Evolutionary conservation across 53 echinoderm and acorn worm species (phyloP).

Genomic region (Paracentrotus lividus): DNA sequence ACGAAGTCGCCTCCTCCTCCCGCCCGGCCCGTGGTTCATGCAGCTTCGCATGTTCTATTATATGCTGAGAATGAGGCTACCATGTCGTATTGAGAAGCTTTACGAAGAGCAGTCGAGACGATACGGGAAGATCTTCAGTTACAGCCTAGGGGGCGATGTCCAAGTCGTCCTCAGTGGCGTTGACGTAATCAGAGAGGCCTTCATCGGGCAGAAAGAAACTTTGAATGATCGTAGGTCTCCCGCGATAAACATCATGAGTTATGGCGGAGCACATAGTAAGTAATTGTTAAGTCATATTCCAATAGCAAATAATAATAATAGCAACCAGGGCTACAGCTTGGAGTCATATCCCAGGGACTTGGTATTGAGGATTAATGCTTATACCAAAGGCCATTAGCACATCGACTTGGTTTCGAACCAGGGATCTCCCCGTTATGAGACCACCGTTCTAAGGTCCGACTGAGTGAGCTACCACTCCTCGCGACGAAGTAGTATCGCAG

Average conservation of each 20-base stretch:
- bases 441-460: too few relatives aligned
- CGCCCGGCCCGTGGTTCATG: slow-evolving; percentile 40
- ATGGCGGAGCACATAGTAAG: not conserved
- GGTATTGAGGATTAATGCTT: too few relatives aligned
- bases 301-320: too few relatives aligned
- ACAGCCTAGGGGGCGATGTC: not conserved
- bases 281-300: too few relatives aligned
- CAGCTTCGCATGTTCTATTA: not conserved
- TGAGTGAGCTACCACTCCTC: too few relatives aligned
- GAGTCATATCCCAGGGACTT: too few relatives aligned
- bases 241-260: not conserved
- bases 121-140: slow-evolving; percentile 59
- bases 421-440: too few relatives aligned
- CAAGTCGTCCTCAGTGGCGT: slow-evolving; percentile 14
- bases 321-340: too few relatives aligned
- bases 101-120: not conserved
- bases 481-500: too few relatives aligned
- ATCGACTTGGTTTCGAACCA: too few relatives aligned
- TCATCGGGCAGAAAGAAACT: not conserved
- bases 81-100: not conserved
- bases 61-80: not conserved
- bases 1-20: slow-evolving; percentile 36
- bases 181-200: slow-evolving; percentile 43
- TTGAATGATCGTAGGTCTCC: not conserved
- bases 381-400: too few relatives aligned